Conservation (phyloP, 2,888 invertebrate genomes). For the Stenodera caucasica region DNA sequence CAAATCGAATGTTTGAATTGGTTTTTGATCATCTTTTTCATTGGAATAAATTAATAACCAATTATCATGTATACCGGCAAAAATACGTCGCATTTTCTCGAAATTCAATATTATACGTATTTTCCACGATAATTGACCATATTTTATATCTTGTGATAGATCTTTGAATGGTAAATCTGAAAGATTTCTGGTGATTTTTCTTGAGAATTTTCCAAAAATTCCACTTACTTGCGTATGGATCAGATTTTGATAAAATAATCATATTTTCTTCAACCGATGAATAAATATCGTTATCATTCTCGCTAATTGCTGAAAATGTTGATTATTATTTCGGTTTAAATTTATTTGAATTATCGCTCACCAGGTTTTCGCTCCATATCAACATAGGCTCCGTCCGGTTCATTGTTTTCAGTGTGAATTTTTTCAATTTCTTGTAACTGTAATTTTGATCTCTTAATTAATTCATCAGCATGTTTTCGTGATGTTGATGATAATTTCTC, state of each 20-base stretch:
- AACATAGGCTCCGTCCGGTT: slow-evolving; percentile 32
- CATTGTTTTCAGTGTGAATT: slow-evolving; percentile 24
- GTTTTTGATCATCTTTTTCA: slow-evolving; percentile 39
- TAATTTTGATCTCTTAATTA: slow-evolving; percentile 36
- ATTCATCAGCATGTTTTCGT: slow-evolving; percentile 31
- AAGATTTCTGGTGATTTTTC: slow-evolving; percentile 12
- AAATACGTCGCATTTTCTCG: slow-evolving; percentile 38
- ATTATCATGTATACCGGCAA: slow-evolving; percentile 37
- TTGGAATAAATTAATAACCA: slow-evolving; percentile 41
- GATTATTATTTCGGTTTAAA: background rate
- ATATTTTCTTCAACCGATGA: slow-evolving; percentile 15
- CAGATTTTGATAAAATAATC: slow-evolving; percentile 9
- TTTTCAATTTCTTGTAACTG: slow-evolving; percentile 37
- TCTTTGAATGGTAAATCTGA: slow-evolving; percentile 40
- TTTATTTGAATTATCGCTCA: slow-evolving; percentile 9
- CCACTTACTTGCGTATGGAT: slow-evolving; percentile 29
- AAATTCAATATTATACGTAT: slow-evolving; percentile 38
- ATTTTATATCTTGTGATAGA: slow-evolving; percentile 34
- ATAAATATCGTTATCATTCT: slow-evolving; percentile 21
- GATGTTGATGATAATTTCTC: slow-evolving; percentile 32
- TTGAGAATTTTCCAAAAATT: background rate
- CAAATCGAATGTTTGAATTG: slow-evolving; percentile 37
- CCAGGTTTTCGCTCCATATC: slow-evolving; percentile 37
- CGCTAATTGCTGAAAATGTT: background rate
- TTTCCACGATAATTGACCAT: slow-evolving; percentile 38